These are phyloP conservation scores for Salpingus planirostris DNA, from an alignment of 2,888 invertebrate species.

Conservation along the genomic window DNA sequence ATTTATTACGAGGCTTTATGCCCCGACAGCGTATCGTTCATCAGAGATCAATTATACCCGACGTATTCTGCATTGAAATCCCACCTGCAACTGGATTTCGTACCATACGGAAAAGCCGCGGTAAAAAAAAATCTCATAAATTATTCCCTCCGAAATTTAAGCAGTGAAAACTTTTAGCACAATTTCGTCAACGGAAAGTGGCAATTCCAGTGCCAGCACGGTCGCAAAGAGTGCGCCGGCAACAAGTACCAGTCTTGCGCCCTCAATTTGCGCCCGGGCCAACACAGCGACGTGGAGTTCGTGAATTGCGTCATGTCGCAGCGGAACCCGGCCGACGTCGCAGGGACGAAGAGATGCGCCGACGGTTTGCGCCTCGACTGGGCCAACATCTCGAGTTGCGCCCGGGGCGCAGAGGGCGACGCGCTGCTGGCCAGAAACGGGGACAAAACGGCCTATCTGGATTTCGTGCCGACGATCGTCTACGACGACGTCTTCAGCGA, in stretches of 20 bases:
- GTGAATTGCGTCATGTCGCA: constrained; percentile 39
- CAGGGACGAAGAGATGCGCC: constrained; percentile 17
- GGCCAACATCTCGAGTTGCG: constrained; percentile 29
- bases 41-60: constrained; percentile 40
- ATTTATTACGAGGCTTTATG: constrained; percentile 49
- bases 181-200: constrained; percentile 15
- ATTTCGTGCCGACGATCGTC: constrained; percentile 41
- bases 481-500: constrained; percentile 33
- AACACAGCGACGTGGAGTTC: constrained; percentile 30
- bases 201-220: constrained; percentile 25
- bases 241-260: constrained; percentile 44
- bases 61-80: constrained; percentile 10
- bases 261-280: too few species aligned
- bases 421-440: constrained; percentile 37
- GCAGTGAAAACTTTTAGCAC: constrained; percentile 7
- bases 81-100: constrained; percentile 13
- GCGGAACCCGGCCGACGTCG: constrained; percentile 15
- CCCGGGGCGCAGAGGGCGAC: constrained; percentile 23
- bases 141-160: constrained; percentile 3
- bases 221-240: constrained; percentile 42
- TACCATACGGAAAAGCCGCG: constrained; percentile 23
- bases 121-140: constrained; percentile 10
- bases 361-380: constrained; percentile 36
- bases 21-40: constrained; percentile 43
- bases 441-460: constrained; percentile 35